Percentiles rank a stretch among this genome's conserved stretches.
Conservation (phyloP, 2,797 vertebrate species). For the Dendrocincla tyrannina region DNA sequence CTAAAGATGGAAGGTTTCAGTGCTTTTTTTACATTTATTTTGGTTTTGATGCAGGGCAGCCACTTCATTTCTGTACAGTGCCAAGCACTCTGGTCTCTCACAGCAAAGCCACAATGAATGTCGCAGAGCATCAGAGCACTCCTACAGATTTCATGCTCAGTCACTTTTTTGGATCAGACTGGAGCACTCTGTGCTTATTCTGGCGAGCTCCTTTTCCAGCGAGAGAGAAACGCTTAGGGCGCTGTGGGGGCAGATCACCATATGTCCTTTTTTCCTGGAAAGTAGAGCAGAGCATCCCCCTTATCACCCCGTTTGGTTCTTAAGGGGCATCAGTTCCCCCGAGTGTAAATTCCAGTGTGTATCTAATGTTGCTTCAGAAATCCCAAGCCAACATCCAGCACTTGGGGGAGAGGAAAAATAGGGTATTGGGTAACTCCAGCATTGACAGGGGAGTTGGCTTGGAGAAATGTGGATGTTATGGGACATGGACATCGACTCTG, state of each 20-base stretch:
- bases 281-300: background rate
- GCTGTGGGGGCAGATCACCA: background rate
- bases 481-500: rapidly evolving
- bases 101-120: background rate
- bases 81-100: background rate
- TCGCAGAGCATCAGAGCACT: background rate
- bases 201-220: background rate
- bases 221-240: background rate
- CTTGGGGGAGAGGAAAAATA: background rate
- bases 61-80: background rate
- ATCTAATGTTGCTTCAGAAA: background rate
- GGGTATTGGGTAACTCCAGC: background rate
- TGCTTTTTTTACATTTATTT: background rate
- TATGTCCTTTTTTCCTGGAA: background rate
- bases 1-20: background rate
- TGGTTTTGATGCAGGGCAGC: background rate
- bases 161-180: background rate
- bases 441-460: background rate
- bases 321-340: background rate
- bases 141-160: background rate
- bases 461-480: rapidly evolving
- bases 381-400: background rate
- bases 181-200: background rate
- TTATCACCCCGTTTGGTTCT: background rate
- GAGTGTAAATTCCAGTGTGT: background rate